Conservation (phyloP, 1,140 invertebrate species). For the Monochamus saltuarius region DNA sequence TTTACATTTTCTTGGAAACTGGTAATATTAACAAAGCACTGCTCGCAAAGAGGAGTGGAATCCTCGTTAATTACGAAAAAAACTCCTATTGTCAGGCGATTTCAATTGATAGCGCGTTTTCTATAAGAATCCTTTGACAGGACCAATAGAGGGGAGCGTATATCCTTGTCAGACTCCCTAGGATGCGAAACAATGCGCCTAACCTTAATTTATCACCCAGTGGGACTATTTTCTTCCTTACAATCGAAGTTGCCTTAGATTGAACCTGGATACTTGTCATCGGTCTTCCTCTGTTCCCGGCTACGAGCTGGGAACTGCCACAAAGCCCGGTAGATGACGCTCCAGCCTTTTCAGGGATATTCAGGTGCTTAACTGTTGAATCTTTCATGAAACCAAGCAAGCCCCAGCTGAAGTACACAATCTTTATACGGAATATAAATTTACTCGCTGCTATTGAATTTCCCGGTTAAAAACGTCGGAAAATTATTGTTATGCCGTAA, state of each 20-base stretch:
- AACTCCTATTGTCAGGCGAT: constrained; percentile 38
- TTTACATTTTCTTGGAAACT: constrained; percentile 15
- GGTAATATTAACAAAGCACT: constrained; percentile 12
- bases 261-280: constrained; percentile 43
- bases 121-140: constrained; percentile 37
- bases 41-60: constrained; percentile 15
- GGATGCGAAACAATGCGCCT: constrained; percentile 42
- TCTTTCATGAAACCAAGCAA: too few species aligned
- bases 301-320: too few species aligned
- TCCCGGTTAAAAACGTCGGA: too few species aligned
- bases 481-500: too few species aligned
- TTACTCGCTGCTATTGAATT: too few species aligned
- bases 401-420: too few species aligned
- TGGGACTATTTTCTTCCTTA: constrained; percentile 44
- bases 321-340: too few species aligned
- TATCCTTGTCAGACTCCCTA: constrained; percentile 44
- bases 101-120: constrained; percentile 40
- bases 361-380: too few species aligned
- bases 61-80: constrained; percentile 44
- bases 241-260: constrained; percentile 42
- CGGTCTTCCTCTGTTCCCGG: constrained; percentile 29
- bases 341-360: too few species aligned
- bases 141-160: constrained; percentile 37
- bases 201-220: constrained; percentile 46
- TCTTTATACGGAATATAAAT: too few species aligned